phyloP scores from a whole-genome alignment of 2,888 invertebrate genomes.

The Acrocera orbiculus region DNA sequence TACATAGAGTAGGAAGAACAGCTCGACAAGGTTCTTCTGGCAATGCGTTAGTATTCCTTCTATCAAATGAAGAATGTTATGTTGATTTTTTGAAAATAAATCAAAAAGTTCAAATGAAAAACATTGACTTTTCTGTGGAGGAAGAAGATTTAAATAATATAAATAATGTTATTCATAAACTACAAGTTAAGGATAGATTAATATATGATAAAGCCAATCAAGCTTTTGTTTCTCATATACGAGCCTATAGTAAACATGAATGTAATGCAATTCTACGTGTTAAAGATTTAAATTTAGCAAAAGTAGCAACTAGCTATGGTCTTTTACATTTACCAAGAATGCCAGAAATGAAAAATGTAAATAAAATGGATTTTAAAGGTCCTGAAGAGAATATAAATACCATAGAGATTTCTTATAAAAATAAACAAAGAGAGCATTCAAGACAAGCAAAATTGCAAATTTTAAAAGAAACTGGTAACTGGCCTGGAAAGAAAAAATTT shows the following conservation, averaged over 20 bases:
- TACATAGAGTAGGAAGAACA: conserved; percentile 90
- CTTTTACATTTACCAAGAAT: conserved; percentile 81
- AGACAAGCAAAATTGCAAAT: conserved; percentile 51
- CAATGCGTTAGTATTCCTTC: conserved; percentile 67
- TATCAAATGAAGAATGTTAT: conserved; percentile 76
- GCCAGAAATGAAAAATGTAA: conserved; percentile 74
- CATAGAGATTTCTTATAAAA: conserved; percentile 57
- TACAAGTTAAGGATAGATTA: conserved; percentile 53
- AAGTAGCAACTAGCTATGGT: conserved; percentile 75
- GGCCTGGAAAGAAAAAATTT: conserved; percentile 41
- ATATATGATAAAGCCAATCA: conserved; percentile 72
- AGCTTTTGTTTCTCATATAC: conserved; percentile 90
- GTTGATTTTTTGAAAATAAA: conserved; percentile 77
- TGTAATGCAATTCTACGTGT: conserved; percentile 73
- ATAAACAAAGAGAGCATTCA: conserved; percentile 58
- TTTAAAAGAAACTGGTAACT: conserved; percentile 55
- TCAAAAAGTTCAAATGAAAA: conserved; percentile 55
- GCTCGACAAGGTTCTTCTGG: conserved; percentile 82
- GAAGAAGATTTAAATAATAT: conserved; percentile 18
- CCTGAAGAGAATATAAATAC: conserved; percentile 45
- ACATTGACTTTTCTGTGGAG: conserved; percentile 8
- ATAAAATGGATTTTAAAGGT: conserved; percentile 29
- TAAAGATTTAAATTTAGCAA: conserved; percentile 73
- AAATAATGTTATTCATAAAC: conserved; percentile 39
- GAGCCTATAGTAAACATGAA: conserved; percentile 90